A percentile compares a stretch with the other conserved stretches of the same genome.
Evolutionary conservation across 2,888 invertebrate genomes (phyloP).

Genomic region (Allygus modestus): DNA sequence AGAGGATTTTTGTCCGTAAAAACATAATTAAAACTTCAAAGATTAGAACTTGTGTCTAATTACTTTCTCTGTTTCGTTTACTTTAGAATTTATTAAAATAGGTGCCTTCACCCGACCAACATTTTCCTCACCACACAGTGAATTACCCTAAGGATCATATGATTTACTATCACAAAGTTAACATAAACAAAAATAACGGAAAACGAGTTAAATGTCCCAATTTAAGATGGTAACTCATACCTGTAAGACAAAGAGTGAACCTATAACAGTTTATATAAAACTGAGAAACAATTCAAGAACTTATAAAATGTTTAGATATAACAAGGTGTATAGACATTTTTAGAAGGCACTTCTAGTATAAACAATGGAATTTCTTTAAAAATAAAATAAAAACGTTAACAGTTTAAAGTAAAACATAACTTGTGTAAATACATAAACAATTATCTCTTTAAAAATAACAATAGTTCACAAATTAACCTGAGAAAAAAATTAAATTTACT

Average conservation of each 20-base stretch:
- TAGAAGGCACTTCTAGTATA: constrained; percentile 37
- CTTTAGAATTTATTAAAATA: not conserved
- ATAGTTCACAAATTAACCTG: not conserved
- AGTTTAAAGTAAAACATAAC: not conserved
- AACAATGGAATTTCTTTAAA: constrained; percentile 14
- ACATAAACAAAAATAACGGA: not conserved
- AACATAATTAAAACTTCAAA: not conserved
- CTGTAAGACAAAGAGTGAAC: not conserved
- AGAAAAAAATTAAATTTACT: constrained; percentile 14
- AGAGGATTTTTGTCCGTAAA: too few species aligned
- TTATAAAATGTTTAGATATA: not conserved
- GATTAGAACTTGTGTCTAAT: too few species aligned
- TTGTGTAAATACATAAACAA: not conserved
- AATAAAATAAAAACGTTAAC: not conserved
- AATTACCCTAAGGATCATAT: not conserved
- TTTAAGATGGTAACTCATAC: constrained; percentile 27
- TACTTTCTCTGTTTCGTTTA: too few species aligned
- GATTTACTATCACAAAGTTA: not conserved
- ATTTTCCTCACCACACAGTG: not conserved
- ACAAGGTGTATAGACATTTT: constrained; percentile 11
- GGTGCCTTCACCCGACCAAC: not conserved
- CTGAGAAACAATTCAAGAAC: too few species aligned
- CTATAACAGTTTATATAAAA: too few species aligned
- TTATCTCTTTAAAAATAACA: not conserved
- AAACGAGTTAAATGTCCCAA: not conserved